Percentiles rank a stretch among this genome's conserved stretches.
Conservation (phyloP, 2,888 invertebrate species). For the Leptothorax acervorum region DNA sequence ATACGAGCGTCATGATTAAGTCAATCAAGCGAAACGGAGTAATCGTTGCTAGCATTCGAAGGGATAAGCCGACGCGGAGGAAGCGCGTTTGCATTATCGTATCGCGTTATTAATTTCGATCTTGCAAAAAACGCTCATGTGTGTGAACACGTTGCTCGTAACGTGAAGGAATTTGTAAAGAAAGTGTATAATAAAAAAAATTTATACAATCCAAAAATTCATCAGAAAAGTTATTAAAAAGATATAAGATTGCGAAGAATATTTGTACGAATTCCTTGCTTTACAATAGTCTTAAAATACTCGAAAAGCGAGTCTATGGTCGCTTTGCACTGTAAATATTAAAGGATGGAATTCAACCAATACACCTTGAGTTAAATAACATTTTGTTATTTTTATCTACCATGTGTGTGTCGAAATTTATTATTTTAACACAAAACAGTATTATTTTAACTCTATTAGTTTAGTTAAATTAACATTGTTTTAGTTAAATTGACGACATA, state of each 20-base stretch:
- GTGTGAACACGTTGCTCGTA: too few species aligned
- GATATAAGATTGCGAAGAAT: not conserved
- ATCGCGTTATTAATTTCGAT: constrained; percentile 13
- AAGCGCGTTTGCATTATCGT: constrained; percentile 21
- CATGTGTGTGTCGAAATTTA: too few species aligned
- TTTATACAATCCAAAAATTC: not conserved
- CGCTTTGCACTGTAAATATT: not conserved
- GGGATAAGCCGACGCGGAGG: not conserved
- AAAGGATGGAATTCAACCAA: too few species aligned
- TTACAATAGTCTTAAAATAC: not conserved
- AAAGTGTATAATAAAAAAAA: not conserved
- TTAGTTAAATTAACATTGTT: too few species aligned
- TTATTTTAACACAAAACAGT: too few species aligned
- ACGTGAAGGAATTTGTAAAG: not conserved
- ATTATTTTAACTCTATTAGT: too few species aligned
- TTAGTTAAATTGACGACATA: too few species aligned
- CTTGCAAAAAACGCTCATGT: not conserved
- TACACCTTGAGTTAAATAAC: too few species aligned
- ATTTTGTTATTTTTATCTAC: too few species aligned
- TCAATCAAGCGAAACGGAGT: constrained; percentile 52
- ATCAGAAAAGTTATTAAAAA: not conserved
- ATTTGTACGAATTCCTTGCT: not conserved
- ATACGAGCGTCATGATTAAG: constrained; percentile 41
- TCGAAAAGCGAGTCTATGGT: not conserved
- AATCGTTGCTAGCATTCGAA: constrained; percentile 36